Conservation (phyloP, 2,888 invertebrate species). For the Agrilus biguttatus region DNA sequence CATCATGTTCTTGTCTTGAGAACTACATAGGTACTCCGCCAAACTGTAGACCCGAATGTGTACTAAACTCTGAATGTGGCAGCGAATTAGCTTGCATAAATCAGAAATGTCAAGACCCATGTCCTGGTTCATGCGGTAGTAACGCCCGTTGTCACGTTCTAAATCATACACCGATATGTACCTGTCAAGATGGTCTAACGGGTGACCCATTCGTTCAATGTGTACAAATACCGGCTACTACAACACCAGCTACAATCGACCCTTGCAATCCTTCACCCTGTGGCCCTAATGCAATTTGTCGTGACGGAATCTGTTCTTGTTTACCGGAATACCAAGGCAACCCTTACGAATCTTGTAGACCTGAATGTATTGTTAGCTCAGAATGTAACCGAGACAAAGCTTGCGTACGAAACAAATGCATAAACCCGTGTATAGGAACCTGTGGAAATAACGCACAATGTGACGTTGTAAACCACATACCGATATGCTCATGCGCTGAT, state of each 20-base stretch:
- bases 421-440: slow-evolving; percentile 54
- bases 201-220: slow-evolving; percentile 75
- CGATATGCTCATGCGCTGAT: slow-evolving; percentile 55
- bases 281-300: slow-evolving; percentile 55
- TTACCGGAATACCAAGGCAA: slow-evolving; percentile 48
- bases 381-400: slow-evolving; percentile 51
- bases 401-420: slow-evolving; percentile 52
- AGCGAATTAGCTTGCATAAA: slow-evolving; percentile 63
- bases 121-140: slow-evolving; percentile 67
- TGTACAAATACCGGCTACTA: slow-evolving; percentile 34
- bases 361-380: slow-evolving; percentile 53
- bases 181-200: slow-evolving; percentile 57
- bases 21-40: slow-evolving; percentile 68
- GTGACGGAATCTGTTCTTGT: slow-evolving; percentile 47
- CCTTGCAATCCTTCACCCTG: slow-evolving; percentile 63
- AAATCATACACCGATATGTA: slow-evolving; percentile 70
- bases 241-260: slow-evolving; percentile 32
- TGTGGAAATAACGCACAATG: slow-evolving; percentile 58
- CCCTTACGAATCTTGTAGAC: slow-evolving; percentile 52
- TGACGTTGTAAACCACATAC: slow-evolving; percentile 56
- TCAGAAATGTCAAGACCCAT: slow-evolving; percentile 69
- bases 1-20: slow-evolving; percentile 66
- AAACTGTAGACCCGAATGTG: slow-evolving; percentile 66
- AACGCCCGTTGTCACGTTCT: slow-evolving; percentile 65
- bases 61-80: slow-evolving; percentile 64